phyloP scores from a whole-genome alignment of 2,888 invertebrate genomes.

The Aspidiotus rigidus region DNA sequence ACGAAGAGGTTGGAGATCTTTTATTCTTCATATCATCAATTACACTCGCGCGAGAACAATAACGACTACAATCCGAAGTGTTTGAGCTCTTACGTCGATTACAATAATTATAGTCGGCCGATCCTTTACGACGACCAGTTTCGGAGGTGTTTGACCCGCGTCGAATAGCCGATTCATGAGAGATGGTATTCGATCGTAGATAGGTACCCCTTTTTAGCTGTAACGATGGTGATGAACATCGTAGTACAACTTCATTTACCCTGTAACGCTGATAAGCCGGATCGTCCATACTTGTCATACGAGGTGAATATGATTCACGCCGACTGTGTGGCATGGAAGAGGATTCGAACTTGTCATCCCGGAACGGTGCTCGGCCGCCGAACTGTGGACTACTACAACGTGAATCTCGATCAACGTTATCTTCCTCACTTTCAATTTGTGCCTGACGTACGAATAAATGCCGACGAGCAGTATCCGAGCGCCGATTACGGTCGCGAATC shows the following conservation, averaged over 20 bases:
- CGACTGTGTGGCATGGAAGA: constrained; percentile 34
- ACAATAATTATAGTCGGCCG: constrained; percentile 29
- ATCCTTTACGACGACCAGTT: constrained; percentile 25
- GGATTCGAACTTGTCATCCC: constrained; percentile 3
- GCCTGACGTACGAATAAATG: constrained; percentile 67
- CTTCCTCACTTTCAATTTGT: constrained; percentile 58
- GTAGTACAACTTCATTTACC: constrained; percentile 15
- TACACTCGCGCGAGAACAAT: constrained; percentile 25
- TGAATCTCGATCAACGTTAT: constrained; percentile 13
- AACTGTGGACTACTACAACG: constrained; percentile 27
- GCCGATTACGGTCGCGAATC: constrained; percentile 52
- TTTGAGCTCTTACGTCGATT: constrained; percentile 33
- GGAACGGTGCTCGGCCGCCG: not conserved
- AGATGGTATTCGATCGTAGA: constrained; percentile 30
- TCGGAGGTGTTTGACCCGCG: constrained; percentile 27
- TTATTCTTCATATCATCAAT: not conserved
- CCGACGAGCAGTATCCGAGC: constrained; percentile 58
- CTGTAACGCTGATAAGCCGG: constrained; percentile 16
- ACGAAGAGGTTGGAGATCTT: constrained; percentile 24
- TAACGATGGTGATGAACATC: constrained; percentile 30
- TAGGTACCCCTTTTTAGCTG: constrained; percentile 17
- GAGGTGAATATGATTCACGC: constrained; percentile 30
- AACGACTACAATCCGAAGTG: constrained; percentile 25
- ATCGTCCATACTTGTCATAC: constrained; percentile 24
- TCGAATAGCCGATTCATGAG: constrained; percentile 14